These are phyloP conservation scores for Euplagia quadripunctaria DNA, from an alignment of 2,888 invertebrate genomes.

Conservation along the genomic window DNA sequence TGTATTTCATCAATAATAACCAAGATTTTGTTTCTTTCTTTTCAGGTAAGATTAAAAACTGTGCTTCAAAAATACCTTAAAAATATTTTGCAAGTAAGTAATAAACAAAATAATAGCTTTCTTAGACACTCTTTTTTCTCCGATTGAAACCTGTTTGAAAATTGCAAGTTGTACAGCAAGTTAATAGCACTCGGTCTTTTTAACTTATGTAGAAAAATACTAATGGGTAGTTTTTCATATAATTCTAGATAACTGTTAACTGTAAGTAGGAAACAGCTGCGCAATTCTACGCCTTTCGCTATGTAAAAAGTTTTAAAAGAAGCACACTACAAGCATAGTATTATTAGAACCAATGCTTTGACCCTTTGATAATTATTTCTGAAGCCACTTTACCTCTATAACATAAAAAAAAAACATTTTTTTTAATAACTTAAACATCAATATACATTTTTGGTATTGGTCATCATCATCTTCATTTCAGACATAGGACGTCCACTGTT, in stretches of 20 bases:
- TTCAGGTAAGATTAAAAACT: constrained; percentile 1
- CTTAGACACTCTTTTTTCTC: neutral
- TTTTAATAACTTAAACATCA: too few relatives aligned
- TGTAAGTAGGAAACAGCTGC: neutral
- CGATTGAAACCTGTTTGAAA: neutral
- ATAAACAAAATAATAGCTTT: neutral
- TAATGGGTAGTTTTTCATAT: neutral
- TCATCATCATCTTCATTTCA: too few relatives aligned
- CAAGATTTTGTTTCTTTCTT: neutral
- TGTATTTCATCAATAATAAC: neutral
- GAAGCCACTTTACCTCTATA: too few relatives aligned
- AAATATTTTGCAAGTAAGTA: neutral
- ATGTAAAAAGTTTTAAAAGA: neutral
- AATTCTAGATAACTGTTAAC: neutral
- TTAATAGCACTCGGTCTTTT: neutral
- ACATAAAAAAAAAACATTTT: too few relatives aligned
- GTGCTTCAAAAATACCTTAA: neutral
- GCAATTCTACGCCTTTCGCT: neutral
- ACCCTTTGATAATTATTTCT: too few relatives aligned
- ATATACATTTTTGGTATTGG: too few relatives aligned
- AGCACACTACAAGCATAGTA: neutral
- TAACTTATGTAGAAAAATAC: neutral
- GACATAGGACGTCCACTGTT: too few relatives aligned
- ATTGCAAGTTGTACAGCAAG: neutral
- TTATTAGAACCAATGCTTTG: too few relatives aligned